Evolutionary conservation across 2,113 vertebrate species (phyloP), one percentile per base, ranked within the genome.

Genomic region (Trichomycterus rosablanca): DNA sequence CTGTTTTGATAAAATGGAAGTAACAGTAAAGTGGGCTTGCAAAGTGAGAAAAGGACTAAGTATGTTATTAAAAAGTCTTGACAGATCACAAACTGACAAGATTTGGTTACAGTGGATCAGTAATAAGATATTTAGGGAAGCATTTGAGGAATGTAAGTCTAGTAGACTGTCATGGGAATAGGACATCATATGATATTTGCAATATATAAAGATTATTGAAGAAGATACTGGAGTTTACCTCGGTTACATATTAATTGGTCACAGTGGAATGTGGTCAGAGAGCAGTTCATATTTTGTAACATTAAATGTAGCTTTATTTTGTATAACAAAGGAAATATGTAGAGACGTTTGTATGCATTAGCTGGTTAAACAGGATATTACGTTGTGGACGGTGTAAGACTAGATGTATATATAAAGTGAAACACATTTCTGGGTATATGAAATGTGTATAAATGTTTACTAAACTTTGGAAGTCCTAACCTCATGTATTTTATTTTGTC

Each of bases 331-430:
- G 19, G 43, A 62, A 57, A 63, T 22, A 66, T 77, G 18, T 66
- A 22, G 63, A 71, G 59, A 72, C 70, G 50, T 18, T 66, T 63
- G 61, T 44, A 78, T 70, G 40, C 45, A 44, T 59, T 34, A 46
- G 60, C 35, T 44, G 42, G 64, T 20, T 55, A 34, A 16, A 50
- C 34, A 55, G 19, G 70, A 55, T 65, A 52, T 72, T 73, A 63
- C 78, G 67, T 50, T 45, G 58, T 51, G 19, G 34, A 32, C 30
- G 15, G 32, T 63, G 40, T 30, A 50, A 61, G 16, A 30, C 28
- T 63, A 49, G 68, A 68, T 70, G 67, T 77, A 60, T 75, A 76
- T 81, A 78, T 78, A 32, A 67, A 59, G 46, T 63, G 15, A 66
- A 54, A 70, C 14, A 42, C 63, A 44, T 74, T 57, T 66, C 45